Conservation (phyloP, 2,888 invertebrate species). For the Pemphredon lugubris region DNA sequence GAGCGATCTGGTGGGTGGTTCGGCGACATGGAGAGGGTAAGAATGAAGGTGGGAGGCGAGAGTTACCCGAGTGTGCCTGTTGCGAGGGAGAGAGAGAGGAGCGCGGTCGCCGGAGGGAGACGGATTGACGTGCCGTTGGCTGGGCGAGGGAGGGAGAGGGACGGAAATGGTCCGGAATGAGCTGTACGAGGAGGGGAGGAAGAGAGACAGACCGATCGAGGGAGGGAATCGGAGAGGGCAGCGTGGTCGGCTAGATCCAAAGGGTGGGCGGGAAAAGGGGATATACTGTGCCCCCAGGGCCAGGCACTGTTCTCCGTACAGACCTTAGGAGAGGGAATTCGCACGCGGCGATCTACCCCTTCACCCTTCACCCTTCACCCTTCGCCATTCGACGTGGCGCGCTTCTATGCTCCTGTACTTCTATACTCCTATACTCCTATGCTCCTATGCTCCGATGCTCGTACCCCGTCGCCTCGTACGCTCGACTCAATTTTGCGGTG, state of each 20-base stretch:
- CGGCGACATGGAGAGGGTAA: constrained; percentile 33
- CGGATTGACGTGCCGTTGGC: no score
- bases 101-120: constrained; percentile 29
- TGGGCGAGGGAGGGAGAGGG: constrained; percentile 29
- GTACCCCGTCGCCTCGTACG: background rate
- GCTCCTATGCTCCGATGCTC: background rate
- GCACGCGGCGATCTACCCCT: constrained; percentile 57
- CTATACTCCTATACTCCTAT: background rate
- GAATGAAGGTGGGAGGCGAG: constrained; percentile 32
- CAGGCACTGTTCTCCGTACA: constrained; percentile 50
- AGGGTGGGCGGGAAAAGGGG: constrained; percentile 58
- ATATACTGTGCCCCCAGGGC: constrained; percentile 48
- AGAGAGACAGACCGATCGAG: constrained; percentile 33
- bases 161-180: constrained; percentile 46
- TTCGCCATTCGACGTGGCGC: background rate
- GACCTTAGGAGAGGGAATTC: constrained; percentile 49
- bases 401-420: background rate
- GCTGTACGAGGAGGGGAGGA: constrained; percentile 30
- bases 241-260: constrained; percentile 49
- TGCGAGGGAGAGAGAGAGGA: constrained; percentile 31
- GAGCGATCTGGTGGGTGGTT: constrained; percentile 62
- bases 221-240: constrained; percentile 55
- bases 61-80: constrained; percentile 17
- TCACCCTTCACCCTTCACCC: constrained; percentile 8
- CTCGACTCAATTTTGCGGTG: constrained; percentile 21